Base-by-base conservation (phyloP, 2,888 invertebrate species). In the Diaperis boleti region DNA sequence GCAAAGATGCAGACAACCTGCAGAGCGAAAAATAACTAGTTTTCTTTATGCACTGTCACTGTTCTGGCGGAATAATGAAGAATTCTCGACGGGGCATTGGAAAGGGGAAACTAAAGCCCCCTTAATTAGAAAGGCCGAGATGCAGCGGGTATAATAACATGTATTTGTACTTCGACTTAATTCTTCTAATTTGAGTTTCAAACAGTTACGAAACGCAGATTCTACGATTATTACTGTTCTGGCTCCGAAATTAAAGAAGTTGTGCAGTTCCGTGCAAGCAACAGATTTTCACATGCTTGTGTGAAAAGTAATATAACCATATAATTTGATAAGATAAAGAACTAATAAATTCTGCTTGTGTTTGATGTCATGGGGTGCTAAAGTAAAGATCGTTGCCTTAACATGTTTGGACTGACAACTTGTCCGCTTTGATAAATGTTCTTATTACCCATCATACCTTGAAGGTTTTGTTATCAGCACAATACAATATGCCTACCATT, bases 401-500 rank as follows among this genome's bases (percentile, higher is more conserved):
- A 22, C 26, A 22, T 11, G 47, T 47, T 47, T 47, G 55, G 14
- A 59, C 31, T 35, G 45, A 52, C 49, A 42, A 44, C 63, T 62
- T 49, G 59, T 49, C 64, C 55, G 45, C 57, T 54, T 64, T 72
- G 72, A 74, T 72, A 65, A 68, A 74, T 72, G 69, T 56, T 61
- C 70, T 59, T 74, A 72, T 72, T 69, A 71, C 3, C 57, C 44
- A 64, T 62, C 67, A 67, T 66, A 72, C 70, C 72, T 69, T 66
- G 67, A 67, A 67, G 62, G 65, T 68, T 72, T 67, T 73, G 72
- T 73, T 74, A 74, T 74, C 72, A 70, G 50, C 64, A 65, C 62
- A 66, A 67, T 69, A 68, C 73, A 73, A 71, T 70, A 71, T 72
- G 73, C 71, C 68, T 72, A 69, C 69, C 66, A 72, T 74, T 72